Evolutionary conservation across 2,113 vertebrate species (phyloP).

Genomic region (Aptenodytes forsteri): DNA sequence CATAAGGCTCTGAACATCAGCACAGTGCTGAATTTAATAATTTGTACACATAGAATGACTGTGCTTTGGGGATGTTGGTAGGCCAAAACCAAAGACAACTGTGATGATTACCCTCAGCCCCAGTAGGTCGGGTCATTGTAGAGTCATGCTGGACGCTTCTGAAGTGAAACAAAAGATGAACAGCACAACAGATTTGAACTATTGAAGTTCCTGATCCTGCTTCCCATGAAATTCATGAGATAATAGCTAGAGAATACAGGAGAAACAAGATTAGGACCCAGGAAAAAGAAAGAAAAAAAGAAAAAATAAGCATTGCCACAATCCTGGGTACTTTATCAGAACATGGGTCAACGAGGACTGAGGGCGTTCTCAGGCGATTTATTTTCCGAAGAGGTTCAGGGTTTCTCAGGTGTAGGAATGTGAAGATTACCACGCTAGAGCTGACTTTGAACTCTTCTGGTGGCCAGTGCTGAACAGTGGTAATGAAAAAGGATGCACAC

Average conservation of each 20-base stretch:
- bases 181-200: neutral
- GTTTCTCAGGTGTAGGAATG: neutral
- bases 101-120: neutral
- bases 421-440: neutral
- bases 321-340: neutral
- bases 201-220: neutral
- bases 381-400: neutral
- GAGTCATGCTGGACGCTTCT: neutral
- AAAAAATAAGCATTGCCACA: neutral
- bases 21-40: neutral
- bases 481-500: neutral
- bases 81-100: neutral
- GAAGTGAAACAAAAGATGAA: neutral
- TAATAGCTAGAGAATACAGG: neutral
- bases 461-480: neutral
- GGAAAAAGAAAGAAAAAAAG: neutral
- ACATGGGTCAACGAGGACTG: neutral
- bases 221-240: neutral
- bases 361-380: neutral
- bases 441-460: neutral
- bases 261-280: neutral
- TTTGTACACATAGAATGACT: neutral
- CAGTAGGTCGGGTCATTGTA: accelerated
- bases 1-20: neutral
- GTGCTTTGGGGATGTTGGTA: neutral